These are phyloP conservation scores for Xestia sexstrigata DNA, from an alignment of 2,888 invertebrate genomes.

Conservation along the genomic window DNA sequence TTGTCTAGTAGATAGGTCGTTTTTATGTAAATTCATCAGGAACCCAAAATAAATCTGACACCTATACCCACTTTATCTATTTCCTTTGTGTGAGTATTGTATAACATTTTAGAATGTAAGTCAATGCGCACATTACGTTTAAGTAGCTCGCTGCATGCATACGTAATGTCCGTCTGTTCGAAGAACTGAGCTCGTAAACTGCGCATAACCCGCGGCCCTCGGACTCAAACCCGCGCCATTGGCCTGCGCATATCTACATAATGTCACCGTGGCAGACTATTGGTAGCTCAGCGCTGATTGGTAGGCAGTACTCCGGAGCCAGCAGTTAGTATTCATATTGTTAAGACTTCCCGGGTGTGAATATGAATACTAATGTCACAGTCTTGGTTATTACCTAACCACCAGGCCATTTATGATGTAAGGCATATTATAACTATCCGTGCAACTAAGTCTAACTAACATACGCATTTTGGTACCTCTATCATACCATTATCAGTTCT, in stretches of 20 bases:
- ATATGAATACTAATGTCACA: slow-evolving; percentile 39
- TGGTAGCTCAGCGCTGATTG: slow-evolving; percentile 38
- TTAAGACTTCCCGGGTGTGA: neutral
- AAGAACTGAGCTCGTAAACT: slow-evolving; percentile 34
- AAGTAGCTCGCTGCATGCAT: slow-evolving; percentile 52
- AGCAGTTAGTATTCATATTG: slow-evolving; percentile 9
- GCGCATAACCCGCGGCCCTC: neutral
- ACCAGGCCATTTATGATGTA: neutral
- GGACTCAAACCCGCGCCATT: slow-evolving; percentile 46
- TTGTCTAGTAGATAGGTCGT: neutral
- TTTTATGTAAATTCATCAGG: slow-evolving; percentile 25
- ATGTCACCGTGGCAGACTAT: slow-evolving; percentile 14
- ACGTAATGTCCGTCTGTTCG: slow-evolving; percentile 44
- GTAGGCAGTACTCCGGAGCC: slow-evolving; percentile 9
- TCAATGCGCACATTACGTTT: slow-evolving; percentile 41
- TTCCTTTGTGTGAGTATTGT: slow-evolving; percentile 37
- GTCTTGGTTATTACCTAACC: neutral
- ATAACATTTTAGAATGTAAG: slow-evolving; percentile 46
- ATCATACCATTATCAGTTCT: neutral
- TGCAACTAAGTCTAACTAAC: neutral
- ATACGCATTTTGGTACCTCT: neutral
- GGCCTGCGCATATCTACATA: slow-evolving; percentile 52
- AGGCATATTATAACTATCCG: neutral
- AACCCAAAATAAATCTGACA: slow-evolving; percentile 21
- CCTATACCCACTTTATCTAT: slow-evolving; percentile 2